A percentile compares a stretch with the other conserved stretches of the same genome.
Conservation (phyloP, 2,888 invertebrate genomes). For the Elaeidobius kamerunicus region DNA sequence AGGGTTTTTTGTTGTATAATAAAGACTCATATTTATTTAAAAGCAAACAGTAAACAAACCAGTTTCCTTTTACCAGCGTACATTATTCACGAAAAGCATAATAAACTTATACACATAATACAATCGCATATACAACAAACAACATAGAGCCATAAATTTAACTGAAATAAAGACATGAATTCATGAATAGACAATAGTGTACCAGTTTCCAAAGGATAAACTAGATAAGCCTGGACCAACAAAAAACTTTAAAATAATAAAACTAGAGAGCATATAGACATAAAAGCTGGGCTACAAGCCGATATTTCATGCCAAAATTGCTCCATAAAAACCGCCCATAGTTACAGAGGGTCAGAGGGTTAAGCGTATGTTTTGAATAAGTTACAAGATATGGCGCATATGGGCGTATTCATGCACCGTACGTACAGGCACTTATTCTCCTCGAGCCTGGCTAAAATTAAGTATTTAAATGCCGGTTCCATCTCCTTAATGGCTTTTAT, state of each 20-base stretch:
- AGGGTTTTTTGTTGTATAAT: no score
- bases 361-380: conserved; percentile 30
- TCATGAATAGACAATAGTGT: conserved; percentile 25
- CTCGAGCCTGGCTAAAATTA: conserved; percentile 19
- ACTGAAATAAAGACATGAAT: conserved; percentile 18
- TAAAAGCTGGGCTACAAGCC: conserved; percentile 19
- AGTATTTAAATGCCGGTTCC: conserved; percentile 29
- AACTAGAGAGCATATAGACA: conserved; percentile 24
- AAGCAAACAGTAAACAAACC: no score
- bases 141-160: conserved; percentile 17
- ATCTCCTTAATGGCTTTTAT: conserved; percentile 25
- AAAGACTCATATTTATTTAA: no score
- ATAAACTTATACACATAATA: neutral
- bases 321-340: conserved; percentile 28
- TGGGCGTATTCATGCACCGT: conserved; percentile 26
- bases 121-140: conserved; percentile 4
- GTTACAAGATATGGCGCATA: conserved; percentile 26
- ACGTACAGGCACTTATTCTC: conserved; percentile 28
- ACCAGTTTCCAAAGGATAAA: conserved; percentile 11
- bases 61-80: no score
- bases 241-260: conserved; percentile 27
- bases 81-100: neutral
- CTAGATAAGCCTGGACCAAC: conserved; percentile 11
- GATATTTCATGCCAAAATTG: conserved; percentile 29
- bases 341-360: conserved; percentile 25